Evolutionary conservation across 2,797 vertebrate species (phyloP), one percentile per base, ranked within the genome.

Genomic region (Parotocinclus haroldoi): DNA sequence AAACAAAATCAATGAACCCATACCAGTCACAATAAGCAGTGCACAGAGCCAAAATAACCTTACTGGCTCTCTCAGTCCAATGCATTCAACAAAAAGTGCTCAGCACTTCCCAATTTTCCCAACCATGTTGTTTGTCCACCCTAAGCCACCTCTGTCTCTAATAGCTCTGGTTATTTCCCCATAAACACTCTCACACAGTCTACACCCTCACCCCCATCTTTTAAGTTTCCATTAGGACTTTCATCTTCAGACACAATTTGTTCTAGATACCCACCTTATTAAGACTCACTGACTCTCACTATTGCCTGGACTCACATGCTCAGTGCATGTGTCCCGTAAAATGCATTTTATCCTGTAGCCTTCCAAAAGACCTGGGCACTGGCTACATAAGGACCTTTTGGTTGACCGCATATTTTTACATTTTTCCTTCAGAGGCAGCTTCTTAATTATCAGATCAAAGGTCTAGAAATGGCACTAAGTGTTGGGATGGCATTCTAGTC

Each of bases 371-470:
- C 53, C 39, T 62, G 7, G 16, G 9, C 19, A 69, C 40, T 2
- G 62, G 38, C 63, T 46, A 42, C 45, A 52, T 71, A 78, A 79
- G 79, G 81, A 80, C 78, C 79, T 67, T 66, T 80, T 83, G 81
- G 82, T 84, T 84, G n/a, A n/a, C 39, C 69, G 80, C 82, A 87
- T 82, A 86, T 90, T 82, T 83, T 80, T 81, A 81, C 88, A n/a
- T 84, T 89, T 86, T 86, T 88, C 89, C 88, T 88, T 80, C 75
- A 85, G 76, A 81, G 87, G 65, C 86, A 84, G 81, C 83, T 81
- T 90, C 87, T 90, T 91, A 86, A 86, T 87, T 90, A 85, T 76
- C 79, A 82, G 86, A 90, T 90, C 88, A 90, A 92, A 89, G 85
- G 76, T 67, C 37, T 68, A 78, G 86, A 86, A 84, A 85, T 89